These are phyloP conservation scores for Meganola albula DNA, from an alignment of 2,888 invertebrate genomes.

Conservation along the genomic window DNA sequence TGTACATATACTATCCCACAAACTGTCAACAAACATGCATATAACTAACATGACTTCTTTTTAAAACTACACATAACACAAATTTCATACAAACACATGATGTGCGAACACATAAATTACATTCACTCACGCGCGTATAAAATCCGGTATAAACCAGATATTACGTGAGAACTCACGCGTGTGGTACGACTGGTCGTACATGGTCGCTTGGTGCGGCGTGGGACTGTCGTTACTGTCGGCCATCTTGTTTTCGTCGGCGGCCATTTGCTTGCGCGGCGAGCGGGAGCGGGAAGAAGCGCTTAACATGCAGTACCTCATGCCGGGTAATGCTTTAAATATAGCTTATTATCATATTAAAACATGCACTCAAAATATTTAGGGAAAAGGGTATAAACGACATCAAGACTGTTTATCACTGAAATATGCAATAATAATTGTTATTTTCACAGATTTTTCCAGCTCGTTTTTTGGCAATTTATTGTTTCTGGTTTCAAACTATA, in stretches of 20 bases:
- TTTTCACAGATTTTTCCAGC: no score
- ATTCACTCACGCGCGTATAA: background rate
- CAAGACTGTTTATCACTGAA: no score
- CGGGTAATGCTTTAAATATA: constrained; percentile 81
- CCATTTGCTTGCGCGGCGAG: constrained; percentile 95
- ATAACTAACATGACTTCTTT: constrained; percentile 7
- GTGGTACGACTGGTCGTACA: constrained; percentile 97
- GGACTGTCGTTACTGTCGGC: constrained; percentile 93
- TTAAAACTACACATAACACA: background rate
- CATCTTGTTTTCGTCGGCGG: constrained; percentile 94
- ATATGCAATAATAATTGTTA: no score
- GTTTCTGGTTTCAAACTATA: no score
- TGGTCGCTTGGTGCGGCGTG: constrained; percentile 97
- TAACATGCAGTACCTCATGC: constrained; percentile 98
- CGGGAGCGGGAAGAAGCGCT: constrained; percentile 96
- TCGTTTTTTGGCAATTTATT: no score
- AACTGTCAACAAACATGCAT: constrained; percentile 18
- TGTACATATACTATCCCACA: constrained; percentile 38
- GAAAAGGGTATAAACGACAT: no score
- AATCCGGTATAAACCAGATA: constrained; percentile 80
- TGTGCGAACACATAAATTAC: background rate
- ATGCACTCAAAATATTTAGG: no score
- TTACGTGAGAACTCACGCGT: constrained; percentile 90
- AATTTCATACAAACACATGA: constrained; percentile 1
- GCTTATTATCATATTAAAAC: constrained; percentile 13